Evolutionary conservation across 2,888 invertebrate species (phyloP).

Genomic region (Lepeophtheirus nordmannii): DNA sequence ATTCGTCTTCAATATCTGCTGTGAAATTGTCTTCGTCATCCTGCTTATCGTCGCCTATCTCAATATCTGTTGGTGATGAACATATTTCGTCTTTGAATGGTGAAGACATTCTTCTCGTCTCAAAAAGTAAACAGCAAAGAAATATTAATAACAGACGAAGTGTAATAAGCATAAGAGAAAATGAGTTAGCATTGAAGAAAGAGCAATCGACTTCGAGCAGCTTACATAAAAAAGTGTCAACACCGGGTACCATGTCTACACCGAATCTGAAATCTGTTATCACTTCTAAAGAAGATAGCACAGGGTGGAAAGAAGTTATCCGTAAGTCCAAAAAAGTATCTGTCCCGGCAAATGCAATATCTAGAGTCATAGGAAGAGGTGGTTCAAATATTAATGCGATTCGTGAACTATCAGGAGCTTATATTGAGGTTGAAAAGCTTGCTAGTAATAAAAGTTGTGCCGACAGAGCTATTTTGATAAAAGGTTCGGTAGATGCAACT

Average conservation of each 20-base stretch:
- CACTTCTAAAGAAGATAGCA: neutral
- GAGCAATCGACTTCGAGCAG: neutral
- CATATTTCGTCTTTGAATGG: too few relatives aligned
- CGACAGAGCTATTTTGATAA: constrained; percentile 85
- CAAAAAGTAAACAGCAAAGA: constrained; percentile 29
- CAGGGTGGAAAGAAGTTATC: constrained; percentile 23
- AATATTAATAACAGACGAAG: constrained; percentile 29
- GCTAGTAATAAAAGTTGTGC: constrained; percentile 56
- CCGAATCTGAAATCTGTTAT: neutral
- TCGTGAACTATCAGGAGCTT: constrained; percentile 85
- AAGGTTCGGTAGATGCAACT: constrained; percentile 80
- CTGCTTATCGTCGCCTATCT: too few relatives aligned
- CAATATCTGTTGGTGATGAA: too few relatives aligned
- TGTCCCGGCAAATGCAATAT: constrained; percentile 75
- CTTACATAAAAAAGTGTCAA: neutral
- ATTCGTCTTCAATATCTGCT: too few relatives aligned
- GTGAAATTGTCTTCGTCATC: too few relatives aligned
- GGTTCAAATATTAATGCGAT: constrained; percentile 97
- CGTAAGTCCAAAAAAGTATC: constrained; percentile 7
- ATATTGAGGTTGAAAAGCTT: constrained; percentile 95
- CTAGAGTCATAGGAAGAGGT: constrained; percentile 88
- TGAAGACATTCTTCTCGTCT: constrained; percentile 27
- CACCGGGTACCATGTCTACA: neutral
- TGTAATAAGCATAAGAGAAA: constrained; percentile 26
- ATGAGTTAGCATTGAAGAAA: constrained; percentile 30